Evolutionary conservation across 2,888 invertebrate genomes (phyloP).

Genomic region (Thereva unica): DNA sequence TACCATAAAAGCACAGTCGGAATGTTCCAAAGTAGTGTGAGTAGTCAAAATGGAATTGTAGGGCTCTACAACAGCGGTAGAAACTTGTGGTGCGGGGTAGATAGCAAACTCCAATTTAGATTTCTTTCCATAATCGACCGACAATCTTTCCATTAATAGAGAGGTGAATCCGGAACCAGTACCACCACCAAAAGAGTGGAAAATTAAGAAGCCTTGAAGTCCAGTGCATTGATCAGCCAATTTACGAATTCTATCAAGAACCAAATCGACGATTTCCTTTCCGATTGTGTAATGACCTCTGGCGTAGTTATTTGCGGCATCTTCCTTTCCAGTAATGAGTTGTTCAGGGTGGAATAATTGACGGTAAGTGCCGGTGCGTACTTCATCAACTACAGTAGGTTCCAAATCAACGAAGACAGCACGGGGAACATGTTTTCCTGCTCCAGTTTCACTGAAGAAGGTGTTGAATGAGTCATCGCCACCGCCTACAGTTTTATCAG

Average conservation of each 20-base stretch:
- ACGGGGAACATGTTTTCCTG: slow-evolving; percentile 66
- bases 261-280: no score
- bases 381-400: slow-evolving; percentile 65
- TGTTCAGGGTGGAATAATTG: slow-evolving; percentile 62
- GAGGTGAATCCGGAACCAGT: slow-evolving; percentile 70
- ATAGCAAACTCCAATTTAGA: no score
- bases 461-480: slow-evolving; percentile 74
- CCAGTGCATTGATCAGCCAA: slow-evolving; percentile 64
- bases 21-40: no score
- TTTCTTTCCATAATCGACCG: slow-evolving; percentile 42
- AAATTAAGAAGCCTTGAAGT: slow-evolving; percentile 65
- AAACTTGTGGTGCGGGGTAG: no score
- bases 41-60: no score
- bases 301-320: no score
- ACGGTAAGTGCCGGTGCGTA: slow-evolving; percentile 64
- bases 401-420: slow-evolving; percentile 70
- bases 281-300: no score
- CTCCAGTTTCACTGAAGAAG: slow-evolving; percentile 65
- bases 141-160: slow-evolving; percentile 67
- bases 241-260: slow-evolving; percentile 58
- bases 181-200: slow-evolving; percentile 67
- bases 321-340: no score
- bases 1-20: no score
- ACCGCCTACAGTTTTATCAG: slow-evolving; percentile 67
- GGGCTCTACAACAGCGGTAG: no score